Conservation (phyloP, 2,113 vertebrate species). For the Dendrocopos noguchii region DNA sequence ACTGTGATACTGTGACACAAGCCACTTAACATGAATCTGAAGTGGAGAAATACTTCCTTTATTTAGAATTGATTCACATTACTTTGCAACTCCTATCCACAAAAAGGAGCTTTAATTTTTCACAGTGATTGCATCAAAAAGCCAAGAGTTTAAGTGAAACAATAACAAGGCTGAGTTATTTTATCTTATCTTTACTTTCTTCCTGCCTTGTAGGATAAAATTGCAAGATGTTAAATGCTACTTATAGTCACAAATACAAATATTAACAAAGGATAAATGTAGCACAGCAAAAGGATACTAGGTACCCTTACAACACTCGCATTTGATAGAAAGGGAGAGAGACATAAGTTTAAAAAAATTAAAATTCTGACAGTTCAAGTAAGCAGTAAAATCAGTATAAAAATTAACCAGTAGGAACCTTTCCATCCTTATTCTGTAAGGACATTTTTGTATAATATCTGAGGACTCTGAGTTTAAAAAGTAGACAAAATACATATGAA, state of each 20-base stretch:
- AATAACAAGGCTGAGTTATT: not conserved
- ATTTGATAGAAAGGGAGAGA: not conserved
- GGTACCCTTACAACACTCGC: not conserved
- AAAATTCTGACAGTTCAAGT: not conserved
- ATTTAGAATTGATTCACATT: not conserved
- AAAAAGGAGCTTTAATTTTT: not conserved
- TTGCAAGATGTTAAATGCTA: not conserved
- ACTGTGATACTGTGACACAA: too few species aligned
- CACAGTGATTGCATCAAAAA: not conserved
- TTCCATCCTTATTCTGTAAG: not conserved
- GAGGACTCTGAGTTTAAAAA: not conserved
- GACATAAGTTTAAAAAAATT: not conserved
- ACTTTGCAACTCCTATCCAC: not conserved
- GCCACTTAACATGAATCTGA: not conserved
- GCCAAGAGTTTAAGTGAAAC: not conserved
- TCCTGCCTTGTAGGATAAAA: not conserved
- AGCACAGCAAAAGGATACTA: accelerated
- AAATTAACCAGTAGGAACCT: not conserved
- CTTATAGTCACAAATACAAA: not conserved
- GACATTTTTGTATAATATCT: not conserved
- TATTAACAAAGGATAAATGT: not conserved
- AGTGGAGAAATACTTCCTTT: not conserved
- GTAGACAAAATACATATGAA: not conserved
- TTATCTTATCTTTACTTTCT: not conserved
- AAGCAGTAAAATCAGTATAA: not conserved